Evolutionary conservation across 2,113 vertebrate species (phyloP).

Genomic region (Albula glossodonta): DNA sequence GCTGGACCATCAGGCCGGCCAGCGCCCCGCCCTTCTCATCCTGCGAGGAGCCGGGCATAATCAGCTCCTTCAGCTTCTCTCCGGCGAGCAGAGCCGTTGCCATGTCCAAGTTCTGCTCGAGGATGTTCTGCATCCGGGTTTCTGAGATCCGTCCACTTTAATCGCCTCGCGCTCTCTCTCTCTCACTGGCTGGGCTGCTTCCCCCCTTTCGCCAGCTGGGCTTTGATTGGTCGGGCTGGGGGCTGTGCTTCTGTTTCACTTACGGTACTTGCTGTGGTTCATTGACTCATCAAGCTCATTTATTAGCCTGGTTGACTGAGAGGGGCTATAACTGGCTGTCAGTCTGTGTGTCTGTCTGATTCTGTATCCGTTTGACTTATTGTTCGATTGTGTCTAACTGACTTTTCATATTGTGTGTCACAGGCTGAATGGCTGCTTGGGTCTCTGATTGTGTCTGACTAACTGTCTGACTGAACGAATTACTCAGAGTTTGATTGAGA

Average conservation of each 20-base stretch:
- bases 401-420: no score
- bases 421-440: background rate
- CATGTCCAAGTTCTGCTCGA: constrained; percentile 98
- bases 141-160: background rate
- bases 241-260: background rate
- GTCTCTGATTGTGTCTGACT: background rate
- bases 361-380: background rate
- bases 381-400: no score
- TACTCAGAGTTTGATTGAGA: no score
- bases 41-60: constrained; percentile 90
- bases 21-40: constrained; percentile 88
- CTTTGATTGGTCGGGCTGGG: constrained; percentile 3
- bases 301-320: background rate
- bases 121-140: constrained; percentile 91
- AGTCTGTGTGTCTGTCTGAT: background rate
- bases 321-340: background rate
- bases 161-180: background rate
- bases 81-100: constrained; percentile 96
- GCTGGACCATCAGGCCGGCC: constrained; percentile 90
- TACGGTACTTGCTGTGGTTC: no score
- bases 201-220: background rate
- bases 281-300: no score
- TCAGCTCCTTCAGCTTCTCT: constrained; percentile 97
- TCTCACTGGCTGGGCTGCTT: background rate
- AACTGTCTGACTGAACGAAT: background rate